These are phyloP conservation scores for Scaeva pyrastri DNA, from an alignment of 2,888 invertebrate genomes.

Conservation along the genomic window DNA sequence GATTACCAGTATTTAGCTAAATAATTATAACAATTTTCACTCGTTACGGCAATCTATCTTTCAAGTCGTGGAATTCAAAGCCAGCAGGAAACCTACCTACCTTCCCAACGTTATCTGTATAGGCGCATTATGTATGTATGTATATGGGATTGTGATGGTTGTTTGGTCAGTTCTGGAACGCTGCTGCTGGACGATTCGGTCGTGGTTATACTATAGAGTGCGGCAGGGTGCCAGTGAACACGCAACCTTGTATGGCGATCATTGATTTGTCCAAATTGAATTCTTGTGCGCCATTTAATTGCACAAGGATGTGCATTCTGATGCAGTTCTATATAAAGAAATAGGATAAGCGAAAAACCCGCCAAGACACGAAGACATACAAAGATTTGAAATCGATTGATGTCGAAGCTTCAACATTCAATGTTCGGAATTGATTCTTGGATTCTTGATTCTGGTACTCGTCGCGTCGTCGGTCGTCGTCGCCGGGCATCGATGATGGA, in stretches of 20 bases:
- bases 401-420: slow-evolving; percentile 31
- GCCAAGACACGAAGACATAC: not conserved
- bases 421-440: slow-evolving; percentile 40
- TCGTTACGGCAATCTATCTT: slow-evolving; percentile 73
- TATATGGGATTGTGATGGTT: not conserved
- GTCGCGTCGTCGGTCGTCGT: too few relatives aligned
- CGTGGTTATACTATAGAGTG: too few relatives aligned
- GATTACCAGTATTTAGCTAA: slow-evolving; percentile 74
- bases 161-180: slow-evolving; percentile 11
- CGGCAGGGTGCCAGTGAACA: slow-evolving; percentile 33
- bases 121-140: too few relatives aligned
- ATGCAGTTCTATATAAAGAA: slow-evolving; percentile 17
- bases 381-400: slow-evolving; percentile 43
- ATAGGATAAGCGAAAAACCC: slow-evolving; percentile 39
- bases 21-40: slow-evolving; percentile 76
- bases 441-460: too few relatives aligned
- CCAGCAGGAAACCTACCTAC: slow-evolving; percentile 28
- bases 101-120: not conserved
- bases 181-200: not conserved
- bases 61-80: slow-evolving; percentile 46
- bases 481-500: too few relatives aligned
- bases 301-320: slow-evolving; percentile 73
- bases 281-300: slow-evolving; percentile 75
- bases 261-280: slow-evolving; percentile 73
- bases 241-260: slow-evolving; percentile 72